Evolutionary conservation across 1,140 invertebrate species (phyloP), one percentile per base, ranked within the genome.

Genomic region (Palaemon carinicauda): DNA sequence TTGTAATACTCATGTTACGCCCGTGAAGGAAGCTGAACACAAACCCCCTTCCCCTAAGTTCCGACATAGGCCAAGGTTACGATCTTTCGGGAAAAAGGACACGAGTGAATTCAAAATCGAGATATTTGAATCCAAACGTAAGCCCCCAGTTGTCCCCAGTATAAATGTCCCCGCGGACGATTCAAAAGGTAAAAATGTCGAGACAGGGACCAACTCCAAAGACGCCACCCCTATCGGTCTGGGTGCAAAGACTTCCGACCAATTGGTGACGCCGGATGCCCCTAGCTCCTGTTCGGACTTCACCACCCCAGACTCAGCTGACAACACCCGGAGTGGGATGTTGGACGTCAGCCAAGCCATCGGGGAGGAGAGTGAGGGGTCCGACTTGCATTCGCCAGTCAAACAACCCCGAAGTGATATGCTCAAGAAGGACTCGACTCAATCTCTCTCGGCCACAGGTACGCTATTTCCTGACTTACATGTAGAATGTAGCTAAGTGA

Each of bases 71-170:
- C 29, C 75, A 5, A 51, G 77, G 52, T 24, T 31, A n/a, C 21
- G 24, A 27, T 82, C 81, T 19, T 41, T 88, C 41, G 73, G 74
- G 15, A 82, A 82, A 19, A 71, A 83, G 15, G 73, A 80, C 54
- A 82, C 19, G 2, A 31, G 65, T n/a, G 87, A 88, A 24, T 88
- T 88, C 54, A 88, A 77, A 14, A 88, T 88, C 31, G 87, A 88
- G 56, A 88, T 88, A 2, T 88, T 56, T 50, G 87, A 88, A 24
- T 83, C 81, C 2, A 83, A 80, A 53, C 53, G 87, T 0, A 88
- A 83, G 80, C 87, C 87, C 1, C 31, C 29, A 21, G 77, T 80
- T n/a, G 54, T 73, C n/a, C 75, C 69, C 0, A 51, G 29, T 17
- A 60, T 78, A n/a, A 65, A 5, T 12, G 19, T 51, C n/a, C 73